Base-by-base conservation (phyloP, 2,113 vertebrate species). In the Psephotus haematonotus region DNA sequence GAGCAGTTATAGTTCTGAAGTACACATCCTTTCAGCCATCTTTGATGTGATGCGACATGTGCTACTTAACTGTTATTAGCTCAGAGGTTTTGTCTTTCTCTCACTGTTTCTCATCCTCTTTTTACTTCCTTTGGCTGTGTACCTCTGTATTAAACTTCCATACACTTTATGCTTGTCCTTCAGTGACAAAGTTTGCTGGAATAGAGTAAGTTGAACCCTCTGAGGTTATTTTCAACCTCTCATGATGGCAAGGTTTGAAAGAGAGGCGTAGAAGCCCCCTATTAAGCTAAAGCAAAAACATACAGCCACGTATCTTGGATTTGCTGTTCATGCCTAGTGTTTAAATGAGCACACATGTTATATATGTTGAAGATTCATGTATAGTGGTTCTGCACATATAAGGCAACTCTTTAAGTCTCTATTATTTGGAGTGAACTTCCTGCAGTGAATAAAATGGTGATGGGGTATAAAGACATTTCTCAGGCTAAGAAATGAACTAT, bases 201-300 rank as follows among this genome's bases (percentile, higher is more conserved):
- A 35, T 0, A 0, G 35, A 39, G 4, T n/a, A 80, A 72, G 28
- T 31, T 72, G 13, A 64, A 64, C 4, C 2, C 7, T 6, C 20
- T 7, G 28, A 19, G 11, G 9, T 83, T 72, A 15, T 50, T 83
- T 82, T 55, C 39, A 72, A 3, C 15, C 23, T 68, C 16, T 72
- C 7, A 60, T 68, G 50, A n/a, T 76, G 25, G 3, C n/a, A n/a
- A 0, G 0, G n/a, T 39, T 23, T 80, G 24, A 77, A 52, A 81
- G 31, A 60, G 39, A 44, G 41, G 17, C 41, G 52, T 1, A 25
- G 28, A 31, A 37, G 13, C 2, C 17, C 18, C 3, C 6, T 60
- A 0, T 50, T 55, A 68, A 82, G 37, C 29, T 67, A 19, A 72
- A 47, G 5, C 37, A 77, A 86, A 77, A 47, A 10, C 28, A 31